Conservation (phyloP, 2,113 vertebrate species). For the Peromyscus maniculatus region DNA sequence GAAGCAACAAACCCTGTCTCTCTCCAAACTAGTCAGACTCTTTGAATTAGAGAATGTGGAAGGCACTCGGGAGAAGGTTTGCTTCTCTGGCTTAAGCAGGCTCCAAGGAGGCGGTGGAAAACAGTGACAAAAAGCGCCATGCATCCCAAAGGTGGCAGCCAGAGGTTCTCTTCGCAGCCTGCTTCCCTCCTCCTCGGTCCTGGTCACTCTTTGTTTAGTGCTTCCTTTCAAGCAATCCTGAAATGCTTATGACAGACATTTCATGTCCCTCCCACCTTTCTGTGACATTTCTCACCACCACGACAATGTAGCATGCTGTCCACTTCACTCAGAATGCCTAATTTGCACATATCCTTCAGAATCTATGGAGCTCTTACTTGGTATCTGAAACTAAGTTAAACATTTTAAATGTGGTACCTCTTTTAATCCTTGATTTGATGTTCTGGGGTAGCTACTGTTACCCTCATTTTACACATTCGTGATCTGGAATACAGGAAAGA, state of each 20-base stretch:
- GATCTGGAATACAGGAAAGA: constrained; percentile 32
- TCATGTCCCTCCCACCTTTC: neutral
- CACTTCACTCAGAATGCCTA: neutral
- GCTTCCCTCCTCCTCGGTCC: neutral
- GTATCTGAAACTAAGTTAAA: neutral
- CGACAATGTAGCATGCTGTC: neutral
- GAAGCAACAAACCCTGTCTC: constrained; percentile 63
- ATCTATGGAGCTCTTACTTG: constrained; percentile 37
- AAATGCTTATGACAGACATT: constrained; percentile 32
- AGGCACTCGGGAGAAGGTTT: constrained; percentile 38
- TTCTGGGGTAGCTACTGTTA: constrained; percentile 22
- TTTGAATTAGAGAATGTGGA: constrained; percentile 69
- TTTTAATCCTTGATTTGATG: neutral
- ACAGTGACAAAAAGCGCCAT: neutral
- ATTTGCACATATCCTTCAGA: constrained; percentile 2
- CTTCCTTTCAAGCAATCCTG: neutral
- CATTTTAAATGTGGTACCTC: neutral
- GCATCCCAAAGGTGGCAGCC: constrained; percentile 28
- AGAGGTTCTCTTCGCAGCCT: neutral
- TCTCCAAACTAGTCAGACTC: constrained; percentile 57
- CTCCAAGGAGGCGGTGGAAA: constrained; percentile 26
- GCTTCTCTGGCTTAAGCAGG: constrained; percentile 67
- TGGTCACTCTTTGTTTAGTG: constrained; percentile 6
- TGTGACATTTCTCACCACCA: neutral
- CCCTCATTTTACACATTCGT: neutral